A percentile compares a stretch with the other conserved stretches of the same genome.
Conservation (phyloP, 64 coral and sea anemone genomes). For the Montipora foliosa region DNA sequence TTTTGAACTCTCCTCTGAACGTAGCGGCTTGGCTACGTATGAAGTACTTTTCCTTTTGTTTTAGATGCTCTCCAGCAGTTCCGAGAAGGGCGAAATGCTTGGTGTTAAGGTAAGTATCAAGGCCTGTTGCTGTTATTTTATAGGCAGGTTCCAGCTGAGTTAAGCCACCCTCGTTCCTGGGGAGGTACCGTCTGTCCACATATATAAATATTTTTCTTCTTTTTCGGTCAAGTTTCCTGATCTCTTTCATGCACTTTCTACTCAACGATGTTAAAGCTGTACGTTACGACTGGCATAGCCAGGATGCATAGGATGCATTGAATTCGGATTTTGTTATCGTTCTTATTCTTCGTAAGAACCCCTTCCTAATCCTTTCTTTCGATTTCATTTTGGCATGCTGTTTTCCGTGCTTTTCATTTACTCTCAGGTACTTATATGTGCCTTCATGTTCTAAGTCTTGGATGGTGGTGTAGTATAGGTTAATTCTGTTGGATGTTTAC, state of each 20-base stretch:
- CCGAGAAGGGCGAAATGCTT: too few species aligned
- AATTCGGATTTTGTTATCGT: neutral
- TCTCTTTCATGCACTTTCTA: slow-evolving; percentile 7
- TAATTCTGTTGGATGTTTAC: neutral
- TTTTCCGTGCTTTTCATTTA: slow-evolving; percentile 10
- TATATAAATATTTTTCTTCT: too few species aligned
- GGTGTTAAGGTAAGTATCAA: too few species aligned
- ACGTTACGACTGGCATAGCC: neutral
- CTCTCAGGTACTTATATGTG: slow-evolving; percentile 12
- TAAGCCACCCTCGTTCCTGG: too few species aligned
- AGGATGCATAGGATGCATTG: neutral
- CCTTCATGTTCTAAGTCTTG: slow-evolving; percentile 5
- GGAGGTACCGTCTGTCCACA: too few species aligned
- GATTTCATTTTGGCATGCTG: neutral
- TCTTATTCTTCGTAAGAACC: neutral
- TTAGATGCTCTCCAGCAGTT: too few species aligned
- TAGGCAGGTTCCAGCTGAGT: too few species aligned
- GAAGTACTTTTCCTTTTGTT: too few species aligned
- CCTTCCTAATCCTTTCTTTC: neutral
- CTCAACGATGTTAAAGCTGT: slow-evolving; percentile 5
- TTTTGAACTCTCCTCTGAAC: too few species aligned
- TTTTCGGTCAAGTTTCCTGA: neutral
- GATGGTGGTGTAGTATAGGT: neutral
- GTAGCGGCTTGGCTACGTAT: too few species aligned
- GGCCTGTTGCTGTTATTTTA: too few species aligned